These are phyloP conservation scores for Meteorus sp. DNA, from an alignment of 1,140 invertebrate genomes.

Conservation along the genomic window DNA sequence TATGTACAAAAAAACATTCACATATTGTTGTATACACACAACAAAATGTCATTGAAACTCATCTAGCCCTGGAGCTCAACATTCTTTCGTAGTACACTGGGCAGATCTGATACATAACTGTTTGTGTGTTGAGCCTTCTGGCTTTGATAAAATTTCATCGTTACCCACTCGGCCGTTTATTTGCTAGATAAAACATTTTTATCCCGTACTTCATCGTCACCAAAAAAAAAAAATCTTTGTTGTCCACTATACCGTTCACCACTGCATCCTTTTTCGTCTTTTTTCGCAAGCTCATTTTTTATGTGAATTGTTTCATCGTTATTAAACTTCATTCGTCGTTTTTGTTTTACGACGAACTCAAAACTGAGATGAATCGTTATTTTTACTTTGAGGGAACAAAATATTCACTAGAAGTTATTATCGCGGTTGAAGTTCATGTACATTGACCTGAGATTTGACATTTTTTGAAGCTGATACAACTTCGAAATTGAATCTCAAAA, in stretches of 20 bases:
- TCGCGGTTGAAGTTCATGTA: too few species aligned
- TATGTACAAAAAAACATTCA: slow-evolving; percentile 12
- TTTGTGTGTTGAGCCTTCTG: slow-evolving; percentile 18
- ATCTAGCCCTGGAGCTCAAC: slow-evolving; percentile 24
- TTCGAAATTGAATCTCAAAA: too few species aligned
- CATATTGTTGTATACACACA: slow-evolving; percentile 1
- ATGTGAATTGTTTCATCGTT: too few species aligned
- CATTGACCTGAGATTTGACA: too few species aligned
- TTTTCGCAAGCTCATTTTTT: neutral
- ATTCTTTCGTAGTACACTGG: slow-evolving; percentile 17
- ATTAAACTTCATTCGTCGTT: too few species aligned
- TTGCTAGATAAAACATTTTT: slow-evolving; percentile 1
- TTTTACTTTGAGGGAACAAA: too few species aligned
- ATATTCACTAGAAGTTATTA: too few species aligned
- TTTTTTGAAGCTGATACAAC: too few species aligned
- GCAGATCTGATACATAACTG: slow-evolving; percentile 18
- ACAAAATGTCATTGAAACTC: slow-evolving; percentile 25
- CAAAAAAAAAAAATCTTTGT: too few species aligned
- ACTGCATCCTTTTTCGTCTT: neutral
- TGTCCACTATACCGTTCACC: neutral
- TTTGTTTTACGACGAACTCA: too few species aligned
- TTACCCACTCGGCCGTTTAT: neutral
- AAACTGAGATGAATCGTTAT: too few species aligned
- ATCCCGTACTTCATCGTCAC: neutral
- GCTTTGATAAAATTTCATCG: slow-evolving; percentile 20